These are phyloP conservation scores for Meloidogyne exigua DNA, from an alignment of 1,140 invertebrate species.

Conservation along the genomic window DNA sequence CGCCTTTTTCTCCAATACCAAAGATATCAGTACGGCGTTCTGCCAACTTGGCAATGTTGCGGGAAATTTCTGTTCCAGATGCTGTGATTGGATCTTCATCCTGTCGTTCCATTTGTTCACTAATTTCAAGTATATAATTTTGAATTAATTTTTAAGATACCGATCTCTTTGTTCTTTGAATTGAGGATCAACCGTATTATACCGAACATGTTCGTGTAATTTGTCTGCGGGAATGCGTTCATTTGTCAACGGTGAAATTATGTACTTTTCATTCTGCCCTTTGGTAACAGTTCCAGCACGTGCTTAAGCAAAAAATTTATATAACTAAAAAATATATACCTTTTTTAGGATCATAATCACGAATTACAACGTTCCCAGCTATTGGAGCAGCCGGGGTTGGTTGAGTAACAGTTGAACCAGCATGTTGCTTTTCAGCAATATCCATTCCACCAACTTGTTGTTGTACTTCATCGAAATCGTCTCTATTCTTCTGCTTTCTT, in stretches of 20 bases:
- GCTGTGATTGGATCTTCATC: conserved; percentile 82
- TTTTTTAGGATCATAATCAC: conserved; percentile 84
- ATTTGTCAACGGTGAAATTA: conserved; percentile 95
- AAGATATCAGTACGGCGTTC: conserved; percentile 99
- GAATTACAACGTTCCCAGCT: conserved; percentile 88
- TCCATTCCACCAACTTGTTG: conserved; percentile 10
- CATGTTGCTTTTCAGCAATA: conserved; percentile 30
- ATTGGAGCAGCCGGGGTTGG: conserved; percentile 71
- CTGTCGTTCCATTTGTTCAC: conserved; percentile 71
- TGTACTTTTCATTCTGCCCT: conserved; percentile 77
- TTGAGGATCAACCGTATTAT: conserved; percentile 90
- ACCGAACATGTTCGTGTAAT: conserved; percentile 94
- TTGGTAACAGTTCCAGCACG: conserved; percentile 51
- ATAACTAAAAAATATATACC: not conserved
- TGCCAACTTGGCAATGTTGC: conserved; percentile 85
- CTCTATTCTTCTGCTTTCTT: conserved; percentile 8
- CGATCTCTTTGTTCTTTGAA: conserved; percentile 95
- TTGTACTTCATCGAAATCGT: not conserved
- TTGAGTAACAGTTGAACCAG: conserved; percentile 69
- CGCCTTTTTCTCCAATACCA: conserved; percentile 81
- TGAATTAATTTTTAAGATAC: conserved; percentile 67
- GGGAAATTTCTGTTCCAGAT: conserved; percentile 83
- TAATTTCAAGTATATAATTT: conserved; percentile 27
- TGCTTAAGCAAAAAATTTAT: not conserved
- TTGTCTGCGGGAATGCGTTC: conserved; percentile 94